Evolutionary conservation across 2,113 vertebrate genomes (phyloP), one percentile per base, ranked within the genome.

Genomic region (Rhizomys pruinosus): DNA sequence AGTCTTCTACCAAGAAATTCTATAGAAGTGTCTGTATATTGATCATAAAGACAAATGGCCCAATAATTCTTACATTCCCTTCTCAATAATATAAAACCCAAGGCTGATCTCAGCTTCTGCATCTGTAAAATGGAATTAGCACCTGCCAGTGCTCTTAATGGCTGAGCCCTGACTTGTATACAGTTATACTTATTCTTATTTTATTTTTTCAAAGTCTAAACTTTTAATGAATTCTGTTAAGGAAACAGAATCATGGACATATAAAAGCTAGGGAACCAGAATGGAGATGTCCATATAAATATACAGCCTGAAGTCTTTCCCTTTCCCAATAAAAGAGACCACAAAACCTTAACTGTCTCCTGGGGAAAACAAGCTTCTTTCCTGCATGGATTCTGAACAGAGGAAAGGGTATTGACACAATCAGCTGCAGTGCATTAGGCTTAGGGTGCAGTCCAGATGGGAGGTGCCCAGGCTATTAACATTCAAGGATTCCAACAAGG

Each of bases 11-110:
- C n/a, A 52, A 71, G 68, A 86, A 91, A 76, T 81, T 25, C 42
- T 84, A 3, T 47, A 12, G 32, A 90, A 91, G n/a, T 57, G 2
- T 81, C 74, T 89, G 4, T 61, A 72, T 27, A 63, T 7, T 74
- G n/a, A 89, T 76, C 59, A 85, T 1, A 3, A 66, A 22, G 15
- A 79, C n/a, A 37, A 19, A 39, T 15, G 23, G 76, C 37, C 42
- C 76, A 9, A 52, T 52, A 42, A 72, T 37, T 79, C 57, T 88
- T 19, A 71, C 19, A 64, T 57, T 87, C 47, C 22, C 25, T 84
- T 76, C 42, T 74, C 57, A 88, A 64, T 85, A n/a, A 90, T 52
- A 32, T 32, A 93, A 93, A 93, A 91, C 12, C 27, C 27, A 91
- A 71, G 47, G 61, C 25, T 89, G 66, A 81, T 42, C 52, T 82